These are phyloP conservation scores for Clarias macrocephalus DNA, from an alignment of 2,113 vertebrate genomes.

Conservation along the genomic window DNA sequence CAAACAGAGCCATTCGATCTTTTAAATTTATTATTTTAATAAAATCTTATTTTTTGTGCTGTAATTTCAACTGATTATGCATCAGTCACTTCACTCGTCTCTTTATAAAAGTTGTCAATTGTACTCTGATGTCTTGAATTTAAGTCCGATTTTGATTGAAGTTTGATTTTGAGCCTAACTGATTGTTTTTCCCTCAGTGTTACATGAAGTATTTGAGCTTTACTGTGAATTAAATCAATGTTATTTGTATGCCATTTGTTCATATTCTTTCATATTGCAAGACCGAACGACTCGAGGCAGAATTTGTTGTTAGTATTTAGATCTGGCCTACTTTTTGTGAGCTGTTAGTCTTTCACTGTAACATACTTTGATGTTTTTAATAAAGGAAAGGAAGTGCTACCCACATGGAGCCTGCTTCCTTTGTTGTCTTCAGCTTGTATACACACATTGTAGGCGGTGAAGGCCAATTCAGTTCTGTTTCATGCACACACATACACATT, in stretches of 20 bases:
- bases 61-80: neutral
- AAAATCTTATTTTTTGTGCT: neutral
- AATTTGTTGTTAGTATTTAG: constrained; percentile 33
- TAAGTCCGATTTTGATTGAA: neutral
- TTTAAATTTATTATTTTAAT: neutral
- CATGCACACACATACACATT: constrained; percentile 4
- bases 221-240: constrained; percentile 24
- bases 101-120: neutral
- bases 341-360: constrained; percentile 20
- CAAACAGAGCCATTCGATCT: neutral
- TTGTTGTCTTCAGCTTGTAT: constrained; percentile 13
- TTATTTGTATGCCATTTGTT: constrained; percentile 40
- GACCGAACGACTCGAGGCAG: constrained; percentile 12
- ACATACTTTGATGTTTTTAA: constrained; percentile 37
- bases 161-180: neutral
- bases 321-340: constrained; percentile 30
- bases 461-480: constrained; percentile 20
- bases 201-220: neutral
- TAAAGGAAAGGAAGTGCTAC: constrained; percentile 11
- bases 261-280: constrained; percentile 15
- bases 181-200: neutral
- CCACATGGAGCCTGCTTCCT: constrained; percentile 4
- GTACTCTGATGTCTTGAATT: constrained; percentile 4
- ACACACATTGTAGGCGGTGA: constrained; percentile 23
- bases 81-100: too few relatives aligned